phyloP scores from a whole-genome alignment of 2,113 vertebrate species.

The Ornithorhynchus anatinus region DNA sequence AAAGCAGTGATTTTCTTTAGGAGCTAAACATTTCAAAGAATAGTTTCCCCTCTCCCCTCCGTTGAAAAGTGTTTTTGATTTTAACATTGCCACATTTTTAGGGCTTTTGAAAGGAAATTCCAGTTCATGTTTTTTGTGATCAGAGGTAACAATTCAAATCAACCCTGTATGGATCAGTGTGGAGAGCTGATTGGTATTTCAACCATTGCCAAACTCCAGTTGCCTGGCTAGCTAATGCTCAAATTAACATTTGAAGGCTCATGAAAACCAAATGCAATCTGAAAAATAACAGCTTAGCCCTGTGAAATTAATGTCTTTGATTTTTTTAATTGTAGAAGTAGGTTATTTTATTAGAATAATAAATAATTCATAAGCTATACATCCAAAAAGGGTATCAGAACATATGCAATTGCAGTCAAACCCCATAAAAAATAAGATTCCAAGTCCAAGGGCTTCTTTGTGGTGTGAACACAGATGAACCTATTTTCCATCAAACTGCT shows the following conservation, averaged over 20 bases:
- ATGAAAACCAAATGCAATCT: constrained; percentile 69
- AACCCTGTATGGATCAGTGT: no score
- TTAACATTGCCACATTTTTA: neutral
- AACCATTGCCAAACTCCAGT: constrained; percentile 25
- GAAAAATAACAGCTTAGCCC: constrained; percentile 50
- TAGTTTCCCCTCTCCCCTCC: no score
- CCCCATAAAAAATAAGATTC: constrained; percentile 6
- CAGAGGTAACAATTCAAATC: constrained; percentile 15
- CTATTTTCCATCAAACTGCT: no score
- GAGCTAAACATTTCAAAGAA: neutral
- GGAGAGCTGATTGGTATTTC: constrained; percentile 48
- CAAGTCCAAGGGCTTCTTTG: neutral
- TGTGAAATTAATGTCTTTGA: constrained; percentile 58
- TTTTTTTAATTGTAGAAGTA: constrained; percentile 65
- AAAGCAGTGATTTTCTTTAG: neutral
- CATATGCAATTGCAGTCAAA: constrained; percentile 26
- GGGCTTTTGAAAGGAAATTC: neutral
- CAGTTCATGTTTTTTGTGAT: neutral
- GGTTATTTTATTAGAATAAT: constrained; percentile 67
- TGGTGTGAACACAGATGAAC: no score
- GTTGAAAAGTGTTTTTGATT: no score
- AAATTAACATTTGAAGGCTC: constrained; percentile 60
- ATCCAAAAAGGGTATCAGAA: constrained; percentile 51
- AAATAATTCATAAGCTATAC: constrained; percentile 61
- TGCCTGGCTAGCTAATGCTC: constrained; percentile 57